These are phyloP conservation scores for Stylophora pistillata DNA, from an alignment of 64 coral and sea anemone species.

Conservation along the genomic window DNA sequence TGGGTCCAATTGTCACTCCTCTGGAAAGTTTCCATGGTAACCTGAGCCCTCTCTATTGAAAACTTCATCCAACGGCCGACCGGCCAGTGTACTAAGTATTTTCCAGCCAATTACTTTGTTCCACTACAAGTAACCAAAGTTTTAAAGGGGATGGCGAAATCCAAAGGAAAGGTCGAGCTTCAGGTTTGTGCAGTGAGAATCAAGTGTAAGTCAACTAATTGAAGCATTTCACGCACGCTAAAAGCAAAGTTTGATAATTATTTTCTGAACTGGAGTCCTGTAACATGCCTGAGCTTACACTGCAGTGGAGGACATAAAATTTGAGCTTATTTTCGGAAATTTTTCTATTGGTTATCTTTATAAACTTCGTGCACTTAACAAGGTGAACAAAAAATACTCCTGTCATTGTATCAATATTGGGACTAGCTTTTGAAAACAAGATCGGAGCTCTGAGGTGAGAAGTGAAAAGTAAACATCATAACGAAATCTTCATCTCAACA, in stretches of 20 bases:
- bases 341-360: too few relatives aligned
- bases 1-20: too few relatives aligned
- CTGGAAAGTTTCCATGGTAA: neutral
- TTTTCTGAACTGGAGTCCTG: too few relatives aligned
- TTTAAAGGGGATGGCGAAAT: slow-evolving; percentile 20
- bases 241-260: too few relatives aligned
- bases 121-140: neutral
- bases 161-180: slow-evolving; percentile 26
- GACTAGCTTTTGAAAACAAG: neutral
- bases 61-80: too few relatives aligned
- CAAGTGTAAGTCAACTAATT: neutral
- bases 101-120: neutral
- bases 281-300: too few relatives aligned
- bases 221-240: too few relatives aligned
- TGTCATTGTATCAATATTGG: slow-evolving; percentile 18
- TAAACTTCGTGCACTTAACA: neutral
- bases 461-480: slow-evolving; percentile 7
- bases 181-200: slow-evolving; percentile 5
- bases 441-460: neutral
- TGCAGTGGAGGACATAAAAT: too few relatives aligned
- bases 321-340: too few relatives aligned
- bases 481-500: neutral
- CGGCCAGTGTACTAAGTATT: neutral
- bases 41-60: neutral
- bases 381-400: neutral